Percentiles rank a stretch among this genome's conserved stretches.
phyloP scores from a whole-genome alignment of 2,113 vertebrate species.

The Mustela lutreola region DNA sequence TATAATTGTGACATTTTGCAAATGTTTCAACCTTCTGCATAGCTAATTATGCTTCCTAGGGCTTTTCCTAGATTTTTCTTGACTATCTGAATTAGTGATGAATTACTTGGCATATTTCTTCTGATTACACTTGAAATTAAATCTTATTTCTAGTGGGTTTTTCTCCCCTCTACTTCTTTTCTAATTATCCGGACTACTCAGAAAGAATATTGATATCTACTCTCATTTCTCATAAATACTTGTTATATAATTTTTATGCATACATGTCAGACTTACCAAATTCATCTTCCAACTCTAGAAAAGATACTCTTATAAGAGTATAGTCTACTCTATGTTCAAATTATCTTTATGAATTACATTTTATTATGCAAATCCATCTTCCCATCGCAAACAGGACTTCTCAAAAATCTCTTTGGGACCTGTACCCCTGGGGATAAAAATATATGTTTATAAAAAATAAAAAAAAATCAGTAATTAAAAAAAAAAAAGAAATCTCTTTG shows the following conservation, averaged over 20 bases:
- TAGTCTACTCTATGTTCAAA: neutral
- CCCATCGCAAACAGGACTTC: constrained; percentile 50
- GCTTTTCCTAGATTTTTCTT: constrained; percentile 68
- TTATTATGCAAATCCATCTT: constrained; percentile 58
- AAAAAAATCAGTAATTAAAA: too few relatives aligned
- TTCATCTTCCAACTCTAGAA: constrained; percentile 34
- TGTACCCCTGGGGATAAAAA: too few relatives aligned
- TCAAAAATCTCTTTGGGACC: constrained; percentile 43
- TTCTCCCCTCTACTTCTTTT: constrained; percentile 43
- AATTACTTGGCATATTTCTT: constrained; percentile 69
- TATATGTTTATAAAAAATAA: too few relatives aligned
- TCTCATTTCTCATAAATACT: constrained; percentile 62
- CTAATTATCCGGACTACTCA: constrained; percentile 41
- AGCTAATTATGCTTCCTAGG: constrained; percentile 69
- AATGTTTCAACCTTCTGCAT: constrained; percentile 66
- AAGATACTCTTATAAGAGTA: neutral
- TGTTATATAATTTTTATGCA: constrained; percentile 38
- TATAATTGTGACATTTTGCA: constrained; percentile 71
- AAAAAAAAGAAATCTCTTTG: constrained; percentile 42
- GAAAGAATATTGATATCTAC: constrained; percentile 56
- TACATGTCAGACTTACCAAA: neutral
- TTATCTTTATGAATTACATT: constrained; percentile 51
- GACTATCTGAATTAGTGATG: constrained; percentile 75
- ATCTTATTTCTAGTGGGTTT: constrained; percentile 45
- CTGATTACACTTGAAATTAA: constrained; percentile 73